phyloP scores from a whole-genome alignment of 2,888 invertebrate species.

The Archips crataeganus region DNA sequence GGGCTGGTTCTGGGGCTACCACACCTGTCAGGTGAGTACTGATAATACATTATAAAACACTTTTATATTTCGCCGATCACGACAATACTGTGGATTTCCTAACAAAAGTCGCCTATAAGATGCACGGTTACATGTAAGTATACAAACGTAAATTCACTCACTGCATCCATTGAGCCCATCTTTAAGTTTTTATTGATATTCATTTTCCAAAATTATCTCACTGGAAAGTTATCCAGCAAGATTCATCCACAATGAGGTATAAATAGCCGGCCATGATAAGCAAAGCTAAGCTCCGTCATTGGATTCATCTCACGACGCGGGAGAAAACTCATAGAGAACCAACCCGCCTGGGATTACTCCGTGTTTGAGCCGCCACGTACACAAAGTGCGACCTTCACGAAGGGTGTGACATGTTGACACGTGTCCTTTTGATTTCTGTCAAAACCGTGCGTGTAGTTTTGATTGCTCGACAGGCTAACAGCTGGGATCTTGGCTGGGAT shows the following conservation, averaged over 20 bases:
- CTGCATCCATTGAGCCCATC: neutral
- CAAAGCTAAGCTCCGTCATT: slow-evolving; percentile 36
- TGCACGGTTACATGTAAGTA: neutral
- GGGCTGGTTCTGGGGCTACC: slow-evolving; percentile 94
- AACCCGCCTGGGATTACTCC: slow-evolving; percentile 34
- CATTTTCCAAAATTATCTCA: slow-evolving; percentile 2
- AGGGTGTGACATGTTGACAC: slow-evolving; percentile 28
- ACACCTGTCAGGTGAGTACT: slow-evolving; percentile 93
- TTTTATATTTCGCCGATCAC: too few relatives aligned
- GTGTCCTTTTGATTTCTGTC: slow-evolving; percentile 24
- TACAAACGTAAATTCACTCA: too few relatives aligned
- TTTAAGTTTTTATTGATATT: neutral
- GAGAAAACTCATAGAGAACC: slow-evolving; percentile 37
- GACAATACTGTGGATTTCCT: neutral
- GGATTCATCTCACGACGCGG: slow-evolving; percentile 40
- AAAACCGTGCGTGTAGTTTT: neutral
- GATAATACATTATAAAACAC: neutral
- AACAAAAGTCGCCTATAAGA: neutral
- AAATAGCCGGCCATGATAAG: slow-evolving; percentile 32
- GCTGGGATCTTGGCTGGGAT: too few relatives aligned
- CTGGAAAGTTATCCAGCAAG: slow-evolving; percentile 16
- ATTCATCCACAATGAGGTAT: slow-evolving; percentile 34
- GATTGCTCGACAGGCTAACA: neutral
- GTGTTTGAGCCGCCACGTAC: slow-evolving; percentile 8
- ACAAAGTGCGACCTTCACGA: neutral